These are phyloP conservation scores for Pogonophryne albipinna DNA, from an alignment of 2,797 vertebrate genomes.

Conservation along the genomic window DNA sequence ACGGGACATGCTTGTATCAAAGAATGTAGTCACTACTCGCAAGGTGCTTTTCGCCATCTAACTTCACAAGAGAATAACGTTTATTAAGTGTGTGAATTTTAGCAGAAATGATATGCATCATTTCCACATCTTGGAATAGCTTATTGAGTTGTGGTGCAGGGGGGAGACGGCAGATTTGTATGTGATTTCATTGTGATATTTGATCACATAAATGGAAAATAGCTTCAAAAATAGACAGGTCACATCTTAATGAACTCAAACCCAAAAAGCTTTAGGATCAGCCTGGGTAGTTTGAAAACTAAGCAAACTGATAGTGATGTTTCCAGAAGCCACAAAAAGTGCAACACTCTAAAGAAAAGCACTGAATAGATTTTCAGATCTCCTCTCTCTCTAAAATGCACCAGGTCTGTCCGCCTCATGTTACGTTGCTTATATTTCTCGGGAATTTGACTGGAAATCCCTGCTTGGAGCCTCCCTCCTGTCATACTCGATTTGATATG, in stretches of 20 bases:
- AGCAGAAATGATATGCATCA: background rate
- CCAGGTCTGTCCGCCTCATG: slow-evolving; percentile 60
- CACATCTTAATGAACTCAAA: background rate
- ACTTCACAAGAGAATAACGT: slow-evolving; percentile 26
- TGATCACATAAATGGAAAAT: background rate
- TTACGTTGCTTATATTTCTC: slow-evolving; percentile 57
- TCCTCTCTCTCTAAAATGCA: slow-evolving; percentile 14
- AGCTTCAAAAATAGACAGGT: background rate
- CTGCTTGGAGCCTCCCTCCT: slow-evolving; percentile 53
- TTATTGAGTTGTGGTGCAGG: background rate
- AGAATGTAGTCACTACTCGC: slow-evolving; percentile 72
- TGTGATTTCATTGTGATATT: background rate
- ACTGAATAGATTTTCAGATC: slow-evolving; percentile 38
- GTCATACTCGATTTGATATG: slow-evolving; percentile 57
- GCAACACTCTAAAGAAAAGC: slow-evolving; percentile 20
- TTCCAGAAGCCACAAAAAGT: slow-evolving; percentile 29
- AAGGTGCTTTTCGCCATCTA: slow-evolving; percentile 62
- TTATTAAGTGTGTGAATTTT: slow-evolving; percentile 4
- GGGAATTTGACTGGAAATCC: slow-evolving; percentile 76
- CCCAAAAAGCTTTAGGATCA: background rate
- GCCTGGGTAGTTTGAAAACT: slow-evolving; percentile 27
- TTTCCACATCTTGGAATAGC: slow-evolving; percentile 10
- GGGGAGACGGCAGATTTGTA: background rate
- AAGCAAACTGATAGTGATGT: background rate
- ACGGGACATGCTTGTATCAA: slow-evolving; percentile 60